Evolutionary conservation across 2,888 invertebrate species (phyloP).

Genomic region (Volucella bombylans): DNA sequence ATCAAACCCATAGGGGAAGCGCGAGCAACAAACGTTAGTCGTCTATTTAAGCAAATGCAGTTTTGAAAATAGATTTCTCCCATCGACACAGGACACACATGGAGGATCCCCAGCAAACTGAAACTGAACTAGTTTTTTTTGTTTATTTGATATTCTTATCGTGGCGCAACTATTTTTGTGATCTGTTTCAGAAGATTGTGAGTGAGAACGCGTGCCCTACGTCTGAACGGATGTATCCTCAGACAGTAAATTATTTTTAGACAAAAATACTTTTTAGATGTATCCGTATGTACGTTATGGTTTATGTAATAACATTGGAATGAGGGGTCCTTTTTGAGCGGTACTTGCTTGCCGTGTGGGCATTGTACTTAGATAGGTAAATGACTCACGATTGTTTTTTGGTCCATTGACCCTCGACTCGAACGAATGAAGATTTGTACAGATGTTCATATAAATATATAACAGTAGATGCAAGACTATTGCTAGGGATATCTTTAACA

Average conservation of each 20-base stretch:
- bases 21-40: constrained; percentile 35
- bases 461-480: too few relatives aligned
- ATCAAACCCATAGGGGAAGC: constrained; percentile 49
- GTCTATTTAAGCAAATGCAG: constrained; percentile 69
- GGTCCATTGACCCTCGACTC: constrained; percentile 59
- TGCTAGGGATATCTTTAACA: too few relatives aligned
- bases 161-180: constrained; percentile 67
- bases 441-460: too few relatives aligned
- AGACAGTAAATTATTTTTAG: constrained; percentile 68
- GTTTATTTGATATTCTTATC: constrained; percentile 71
- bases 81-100: constrained; percentile 64
- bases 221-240: constrained; percentile 70
- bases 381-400: constrained; percentile 34
- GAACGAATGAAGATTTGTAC: background rate
- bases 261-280: constrained; percentile 55
- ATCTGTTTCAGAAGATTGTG: constrained; percentile 34
- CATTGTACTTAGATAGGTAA: constrained; percentile 40
- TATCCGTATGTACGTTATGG: constrained; percentile 36
- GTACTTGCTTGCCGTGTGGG: constrained; percentile 12
- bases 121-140: constrained; percentile 72
- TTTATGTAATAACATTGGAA: constrained; percentile 58
- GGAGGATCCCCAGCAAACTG: constrained; percentile 73
- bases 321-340: constrained; percentile 62
- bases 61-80: constrained; percentile 67
- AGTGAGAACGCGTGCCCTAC: constrained; percentile 59